Base-by-base conservation (phyloP, 2,888 invertebrate species). In the Ophion ellenae region DNA sequence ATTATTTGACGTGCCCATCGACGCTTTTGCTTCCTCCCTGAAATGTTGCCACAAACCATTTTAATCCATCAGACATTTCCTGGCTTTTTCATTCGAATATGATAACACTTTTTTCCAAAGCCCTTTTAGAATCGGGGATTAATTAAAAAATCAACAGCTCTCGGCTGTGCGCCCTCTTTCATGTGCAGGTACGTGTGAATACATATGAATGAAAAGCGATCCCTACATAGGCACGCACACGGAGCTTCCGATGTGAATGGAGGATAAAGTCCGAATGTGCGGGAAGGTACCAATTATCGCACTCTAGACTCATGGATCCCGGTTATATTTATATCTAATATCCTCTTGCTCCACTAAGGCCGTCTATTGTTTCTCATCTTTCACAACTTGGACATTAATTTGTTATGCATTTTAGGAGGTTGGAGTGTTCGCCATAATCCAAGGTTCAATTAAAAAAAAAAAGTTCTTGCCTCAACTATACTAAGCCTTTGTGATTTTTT, bases 141-240 rank as follows among this genome's bases (percentile, higher is more conserved):
- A 67, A 81, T 81, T 73, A 73, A 84, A 81, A 81, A 77, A 84
- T 84, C 67, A 76, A 67, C 77, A 61, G 53, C 76, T 71, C 76
- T 71, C 71, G 66, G 61, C 73, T 67, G 53, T 77, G 20, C 69
- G 20, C 20, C 14, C 28, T 69, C 78, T 61, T 70, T 78, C 61
- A 69, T 45, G 57, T 45, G 77, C 53, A 61, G 45, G 61, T 45
- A 64, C 45, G 47, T 53, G 53, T 17, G 53, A 53, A 53, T 17
- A 53, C 14, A 75, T 64, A 47, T 75, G 24, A 32, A 70, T 47
- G 17, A 28, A 47, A 45, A 47, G 20, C 20, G 1, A 20, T 9
- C n/a, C 67, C 17, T 20, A 10, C 53, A 32, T 36, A 66, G 57
- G 32, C 61, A 40, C 71, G 20, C 64, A 2, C 20, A 73, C 57